Conservation (phyloP, 2,113 vertebrate genomes). For the Puma concolor region DNA sequence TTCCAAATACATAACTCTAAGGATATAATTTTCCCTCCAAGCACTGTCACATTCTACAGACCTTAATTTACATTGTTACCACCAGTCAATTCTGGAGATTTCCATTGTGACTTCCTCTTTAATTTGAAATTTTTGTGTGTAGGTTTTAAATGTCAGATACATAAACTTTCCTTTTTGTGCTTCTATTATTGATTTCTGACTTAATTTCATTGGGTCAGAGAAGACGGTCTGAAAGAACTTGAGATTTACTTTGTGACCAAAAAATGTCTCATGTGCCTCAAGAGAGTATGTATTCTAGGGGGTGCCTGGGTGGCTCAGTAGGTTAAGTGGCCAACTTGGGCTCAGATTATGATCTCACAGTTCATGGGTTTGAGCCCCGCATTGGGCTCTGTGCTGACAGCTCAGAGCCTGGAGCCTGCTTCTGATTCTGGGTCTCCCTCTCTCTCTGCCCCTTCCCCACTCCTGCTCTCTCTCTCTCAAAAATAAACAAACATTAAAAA, state of each 20-base stretch:
- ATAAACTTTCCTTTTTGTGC: not conserved
- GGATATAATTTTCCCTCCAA: not conserved
- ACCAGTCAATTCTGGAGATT: not conserved
- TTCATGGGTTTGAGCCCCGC: too few species aligned
- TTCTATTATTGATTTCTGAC: constrained; percentile 34
- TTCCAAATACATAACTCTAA: not conserved
- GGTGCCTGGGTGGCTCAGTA: too few species aligned
- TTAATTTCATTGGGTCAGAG: not conserved
- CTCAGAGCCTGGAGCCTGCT: too few species aligned
- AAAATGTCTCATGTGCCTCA: too few species aligned
- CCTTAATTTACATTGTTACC: not conserved
- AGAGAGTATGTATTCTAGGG: not conserved
- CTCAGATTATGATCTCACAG: too few species aligned
- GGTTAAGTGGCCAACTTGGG: too few species aligned
- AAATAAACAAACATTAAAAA: too few species aligned
- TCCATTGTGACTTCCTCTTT: not conserved
- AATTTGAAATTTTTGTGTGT: not conserved
- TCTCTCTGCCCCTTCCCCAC: too few species aligned
- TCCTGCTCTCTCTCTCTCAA: too few species aligned
- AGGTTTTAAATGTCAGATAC: not conserved
- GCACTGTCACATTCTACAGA: not conserved
- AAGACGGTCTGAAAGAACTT: not conserved
- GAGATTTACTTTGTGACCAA: not conserved
- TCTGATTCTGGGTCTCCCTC: too few species aligned
- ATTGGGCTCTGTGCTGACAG: too few species aligned